Conservation (phyloP, 2,888 invertebrate genomes). For the Epinotia ramella region DNA sequence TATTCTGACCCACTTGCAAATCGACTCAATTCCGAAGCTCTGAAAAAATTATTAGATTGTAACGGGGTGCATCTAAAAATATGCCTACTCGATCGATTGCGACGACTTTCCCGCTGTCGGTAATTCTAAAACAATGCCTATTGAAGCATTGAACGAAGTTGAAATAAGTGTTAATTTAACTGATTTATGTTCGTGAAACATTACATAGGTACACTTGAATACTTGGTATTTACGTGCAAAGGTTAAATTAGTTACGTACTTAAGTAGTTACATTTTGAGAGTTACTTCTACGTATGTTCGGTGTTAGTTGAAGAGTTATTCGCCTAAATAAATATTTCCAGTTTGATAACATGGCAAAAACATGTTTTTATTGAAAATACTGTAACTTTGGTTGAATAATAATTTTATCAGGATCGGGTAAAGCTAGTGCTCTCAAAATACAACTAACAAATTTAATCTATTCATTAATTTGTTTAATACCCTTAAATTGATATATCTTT, state of each 20-base stretch:
- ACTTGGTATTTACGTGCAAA: neutral
- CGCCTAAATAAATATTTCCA: neutral
- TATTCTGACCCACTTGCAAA: constrained; percentile 53
- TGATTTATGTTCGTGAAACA: neutral
- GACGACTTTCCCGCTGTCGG: constrained; percentile 56
- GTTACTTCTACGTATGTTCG: neutral
- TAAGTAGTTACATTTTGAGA: neutral
- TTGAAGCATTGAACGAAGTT: neutral
- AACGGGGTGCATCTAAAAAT: constrained; percentile 79
- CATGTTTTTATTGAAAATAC: neutral
- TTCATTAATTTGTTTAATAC: neutral
- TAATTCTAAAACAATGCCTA: constrained; percentile 21
- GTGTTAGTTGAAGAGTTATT: neutral
- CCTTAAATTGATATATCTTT: neutral
- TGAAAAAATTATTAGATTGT: constrained; percentile 76
- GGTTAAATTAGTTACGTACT: neutral
- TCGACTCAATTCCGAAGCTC: constrained; percentile 57
- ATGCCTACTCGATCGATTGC: constrained; percentile 73
- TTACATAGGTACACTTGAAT: neutral
- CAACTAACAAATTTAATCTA: neutral
- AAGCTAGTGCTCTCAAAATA: neutral
- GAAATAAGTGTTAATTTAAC: neutral
- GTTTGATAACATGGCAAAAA: neutral
- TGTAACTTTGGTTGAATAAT: no score
- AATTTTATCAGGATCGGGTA: neutral